Evolutionary conservation across 1,140 invertebrate species (phyloP).

Genomic region (Leptinotarsa defecta): DNA sequence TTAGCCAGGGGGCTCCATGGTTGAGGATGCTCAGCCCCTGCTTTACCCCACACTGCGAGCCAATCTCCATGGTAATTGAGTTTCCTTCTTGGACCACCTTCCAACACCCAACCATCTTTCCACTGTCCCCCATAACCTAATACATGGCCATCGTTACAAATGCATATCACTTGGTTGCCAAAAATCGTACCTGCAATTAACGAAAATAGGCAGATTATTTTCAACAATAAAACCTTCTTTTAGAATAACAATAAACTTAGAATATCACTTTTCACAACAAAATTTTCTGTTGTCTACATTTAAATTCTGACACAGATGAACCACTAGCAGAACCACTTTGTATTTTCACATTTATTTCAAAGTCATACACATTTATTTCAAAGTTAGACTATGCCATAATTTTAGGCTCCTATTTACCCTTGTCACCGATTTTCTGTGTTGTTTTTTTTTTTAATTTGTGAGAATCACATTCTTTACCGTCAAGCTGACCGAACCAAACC

Average conservation of each 20-base stretch:
- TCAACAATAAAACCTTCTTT: too few species aligned
- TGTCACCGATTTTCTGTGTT: too few species aligned
- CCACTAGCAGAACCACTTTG: too few species aligned
- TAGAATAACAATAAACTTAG: neutral
- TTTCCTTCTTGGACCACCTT: constrained; percentile 48
- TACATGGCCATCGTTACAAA: constrained; percentile 53
- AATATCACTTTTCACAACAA: neutral
- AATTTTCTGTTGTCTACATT: too few species aligned
- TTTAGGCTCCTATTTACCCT: too few species aligned
- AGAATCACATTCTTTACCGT: too few species aligned
- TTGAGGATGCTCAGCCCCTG: constrained; percentile 77
- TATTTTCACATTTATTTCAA: too few species aligned
- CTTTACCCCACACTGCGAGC: constrained; percentile 74
- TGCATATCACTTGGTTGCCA: constrained; percentile 49
- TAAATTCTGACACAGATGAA: too few species aligned
- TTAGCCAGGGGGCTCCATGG: constrained; percentile 81
- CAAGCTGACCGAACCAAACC: too few species aligned
- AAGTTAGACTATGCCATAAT: too few species aligned
- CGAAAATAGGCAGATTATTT: neutral
- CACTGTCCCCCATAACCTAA: constrained; percentile 50
- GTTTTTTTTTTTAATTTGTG: too few species aligned
- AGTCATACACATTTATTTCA: too few species aligned
- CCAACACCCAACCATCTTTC: constrained; percentile 53
- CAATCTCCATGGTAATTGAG: constrained; percentile 64
- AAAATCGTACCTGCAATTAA: constrained; percentile 54